phyloP scores from a whole-genome alignment of 2,888 invertebrate species.

The Eurytoma adleriae region DNA sequence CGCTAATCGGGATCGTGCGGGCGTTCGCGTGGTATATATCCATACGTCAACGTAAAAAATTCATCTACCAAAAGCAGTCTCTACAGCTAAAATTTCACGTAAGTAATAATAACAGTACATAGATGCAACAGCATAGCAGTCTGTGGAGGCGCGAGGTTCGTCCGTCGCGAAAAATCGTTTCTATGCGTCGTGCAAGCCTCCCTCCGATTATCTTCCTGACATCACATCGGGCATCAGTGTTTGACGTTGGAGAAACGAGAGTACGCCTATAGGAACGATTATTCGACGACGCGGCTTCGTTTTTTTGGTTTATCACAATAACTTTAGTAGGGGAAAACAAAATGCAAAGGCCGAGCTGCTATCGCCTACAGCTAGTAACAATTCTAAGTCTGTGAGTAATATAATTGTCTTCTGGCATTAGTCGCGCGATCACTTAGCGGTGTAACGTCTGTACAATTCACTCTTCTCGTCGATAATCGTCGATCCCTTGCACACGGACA shows the following conservation, averaged over 20 bases:
- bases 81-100: constrained; percentile 28
- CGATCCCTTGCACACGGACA: constrained; percentile 29
- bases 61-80: constrained; percentile 49
- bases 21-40: constrained; percentile 8
- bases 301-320: constrained; percentile 51
- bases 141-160: constrained; percentile 51
- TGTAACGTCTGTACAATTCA: constrained; percentile 8
- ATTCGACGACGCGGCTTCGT: constrained; percentile 39
- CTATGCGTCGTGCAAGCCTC: background rate
- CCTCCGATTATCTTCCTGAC: constrained; percentile 11
- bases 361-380: constrained; percentile 43
- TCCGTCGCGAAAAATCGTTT: constrained; percentile 50
- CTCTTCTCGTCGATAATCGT: constrained; percentile 25
- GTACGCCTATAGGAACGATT: constrained; percentile 46
- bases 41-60: constrained; percentile 51
- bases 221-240: background rate
- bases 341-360: constrained; percentile 61
- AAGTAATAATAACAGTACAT: constrained; percentile 10
- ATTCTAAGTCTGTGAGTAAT: constrained; percentile 1
- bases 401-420: background rate
- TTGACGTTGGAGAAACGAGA: background rate
- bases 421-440: background rate
- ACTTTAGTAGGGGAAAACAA: constrained; percentile 50
- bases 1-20: constrained; percentile 31
- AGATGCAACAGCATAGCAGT: constrained; percentile 42